A percentile compares a stretch with the other conserved stretches of the same genome.
phyloP scores from a whole-genome alignment of 2,113 vertebrate species.

The Gallinago jamesoni region DNA sequence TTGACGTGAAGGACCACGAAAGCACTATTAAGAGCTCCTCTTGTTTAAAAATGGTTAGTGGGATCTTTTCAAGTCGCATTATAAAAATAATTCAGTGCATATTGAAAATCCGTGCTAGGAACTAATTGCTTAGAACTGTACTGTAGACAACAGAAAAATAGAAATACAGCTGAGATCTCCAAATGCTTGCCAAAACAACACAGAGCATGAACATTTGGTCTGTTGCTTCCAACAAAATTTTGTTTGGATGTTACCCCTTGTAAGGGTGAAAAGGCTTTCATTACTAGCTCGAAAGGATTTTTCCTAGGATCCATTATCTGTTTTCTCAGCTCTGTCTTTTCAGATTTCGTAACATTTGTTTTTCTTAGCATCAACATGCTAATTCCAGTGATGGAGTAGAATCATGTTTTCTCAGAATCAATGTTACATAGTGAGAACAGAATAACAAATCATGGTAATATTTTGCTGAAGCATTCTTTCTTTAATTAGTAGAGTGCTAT shows the following conservation, averaged over 20 bases:
- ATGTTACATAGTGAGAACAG: neutral
- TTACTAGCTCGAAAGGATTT: neutral
- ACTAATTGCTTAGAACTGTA: neutral
- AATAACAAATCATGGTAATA: neutral
- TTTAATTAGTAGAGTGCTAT: neutral
- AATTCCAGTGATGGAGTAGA: neutral
- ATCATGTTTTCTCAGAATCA: neutral
- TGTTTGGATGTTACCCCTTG: neutral
- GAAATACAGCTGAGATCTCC: neutral
- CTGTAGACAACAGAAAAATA: neutral
- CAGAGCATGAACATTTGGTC: neutral
- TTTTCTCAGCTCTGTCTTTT: neutral
- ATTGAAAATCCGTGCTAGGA: neutral
- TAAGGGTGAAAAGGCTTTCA: neutral
- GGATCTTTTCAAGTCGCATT: neutral
- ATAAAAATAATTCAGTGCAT: neutral
- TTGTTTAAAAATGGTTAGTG: neutral
- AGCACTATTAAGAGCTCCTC: neutral
- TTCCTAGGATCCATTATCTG: neutral
- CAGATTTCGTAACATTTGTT: neutral
- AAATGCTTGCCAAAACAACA: neutral
- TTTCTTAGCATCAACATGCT: neutral
- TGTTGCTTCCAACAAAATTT: neutral
- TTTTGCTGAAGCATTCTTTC: neutral
- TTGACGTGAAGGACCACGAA: neutral